A percentile compares a stretch with the other conserved stretches of the same genome.
These are phyloP conservation scores for Eubucco bourcierii DNA, from an alignment of 2,113 vertebrate genomes.

Conservation along the genomic window DNA sequence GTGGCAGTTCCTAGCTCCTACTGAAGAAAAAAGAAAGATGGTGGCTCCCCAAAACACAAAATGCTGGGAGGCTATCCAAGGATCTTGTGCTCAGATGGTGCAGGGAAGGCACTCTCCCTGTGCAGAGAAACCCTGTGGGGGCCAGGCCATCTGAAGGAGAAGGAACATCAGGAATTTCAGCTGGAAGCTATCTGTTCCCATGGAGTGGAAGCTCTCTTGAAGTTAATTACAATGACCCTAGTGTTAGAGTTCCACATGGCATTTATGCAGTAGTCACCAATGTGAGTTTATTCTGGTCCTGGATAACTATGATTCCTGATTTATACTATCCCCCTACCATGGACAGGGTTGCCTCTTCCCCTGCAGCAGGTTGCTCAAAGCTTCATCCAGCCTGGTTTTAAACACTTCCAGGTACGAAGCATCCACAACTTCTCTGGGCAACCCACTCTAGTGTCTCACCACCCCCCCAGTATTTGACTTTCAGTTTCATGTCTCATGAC, in stretches of 20 bases:
- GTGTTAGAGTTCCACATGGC: not conserved
- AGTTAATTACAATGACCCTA: not conserved
- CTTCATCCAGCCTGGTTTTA: too few relatives aligned
- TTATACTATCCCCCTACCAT: not conserved
- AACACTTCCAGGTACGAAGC: too few relatives aligned
- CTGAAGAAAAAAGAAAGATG: not conserved
- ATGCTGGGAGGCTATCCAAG: not conserved
- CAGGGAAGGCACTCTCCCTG: fast-evolving
- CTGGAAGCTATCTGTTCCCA: not conserved
- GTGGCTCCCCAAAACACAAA: not conserved
- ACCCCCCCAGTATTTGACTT: conserved; percentile 30
- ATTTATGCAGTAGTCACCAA: not conserved
- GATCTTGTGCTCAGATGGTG: fast-evolving
- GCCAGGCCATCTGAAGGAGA: not conserved
- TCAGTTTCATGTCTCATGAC: conserved; percentile 69
- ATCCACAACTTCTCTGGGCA: too few relatives aligned
- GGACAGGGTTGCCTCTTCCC: too few relatives aligned
- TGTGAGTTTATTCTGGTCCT: not conserved
- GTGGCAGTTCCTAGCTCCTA: not conserved
- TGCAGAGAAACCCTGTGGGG: not conserved
- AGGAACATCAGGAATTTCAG: not conserved
- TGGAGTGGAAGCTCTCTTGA: not conserved
- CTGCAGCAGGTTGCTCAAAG: too few relatives aligned
- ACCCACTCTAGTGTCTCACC: too few relatives aligned
- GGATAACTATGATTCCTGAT: not conserved